These are phyloP conservation scores for Danio jaintianensis DNA, from an alignment of 2,797 vertebrate genomes.

Conservation along the genomic window DNA sequence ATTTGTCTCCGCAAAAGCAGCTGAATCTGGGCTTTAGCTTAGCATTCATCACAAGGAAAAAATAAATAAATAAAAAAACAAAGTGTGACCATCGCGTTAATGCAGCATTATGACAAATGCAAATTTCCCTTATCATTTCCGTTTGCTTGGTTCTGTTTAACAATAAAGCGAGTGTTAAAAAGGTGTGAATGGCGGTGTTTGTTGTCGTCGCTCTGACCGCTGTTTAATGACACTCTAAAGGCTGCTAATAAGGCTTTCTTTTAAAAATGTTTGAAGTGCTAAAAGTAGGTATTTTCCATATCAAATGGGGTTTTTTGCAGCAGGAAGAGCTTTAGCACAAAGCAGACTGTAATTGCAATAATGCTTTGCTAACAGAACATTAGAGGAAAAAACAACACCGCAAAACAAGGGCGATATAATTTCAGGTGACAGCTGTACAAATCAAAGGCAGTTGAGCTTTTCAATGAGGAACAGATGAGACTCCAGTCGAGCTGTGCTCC, in stretches of 20 bases:
- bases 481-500: not conserved
- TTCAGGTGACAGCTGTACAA: conserved; percentile 43
- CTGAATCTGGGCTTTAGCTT: conserved; percentile 78
- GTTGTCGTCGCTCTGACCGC: conserved; percentile 68
- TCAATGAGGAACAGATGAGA: conserved; percentile 36
- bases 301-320: conserved; percentile 20
- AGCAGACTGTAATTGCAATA: conserved; percentile 45
- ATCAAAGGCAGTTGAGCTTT: conserved; percentile 42
- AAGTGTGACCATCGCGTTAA: conserved; percentile 72
- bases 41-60: conserved; percentile 76
- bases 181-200: conserved; percentile 64
- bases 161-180: conserved; percentile 66
- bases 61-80: conserved; percentile 39
- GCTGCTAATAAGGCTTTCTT: conserved; percentile 64
- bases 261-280: conserved; percentile 63
- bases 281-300: conserved; percentile 45
- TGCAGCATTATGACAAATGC: conserved; percentile 72
- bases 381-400: conserved; percentile 25
- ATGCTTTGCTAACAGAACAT: conserved; percentile 22
- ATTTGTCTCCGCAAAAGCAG: conserved; percentile 81
- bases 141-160: conserved; percentile 71
- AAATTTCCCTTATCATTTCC: conserved; percentile 60
- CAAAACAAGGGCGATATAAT: conserved; percentile 22
- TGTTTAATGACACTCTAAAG: conserved; percentile 69
- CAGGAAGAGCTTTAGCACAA: not conserved